A percentile compares a stretch with the other conserved stretches of the same genome.
Evolutionary conservation across 1,140 invertebrate species (phyloP).

Genomic region (Drosophila pseudoananassae): DNA sequence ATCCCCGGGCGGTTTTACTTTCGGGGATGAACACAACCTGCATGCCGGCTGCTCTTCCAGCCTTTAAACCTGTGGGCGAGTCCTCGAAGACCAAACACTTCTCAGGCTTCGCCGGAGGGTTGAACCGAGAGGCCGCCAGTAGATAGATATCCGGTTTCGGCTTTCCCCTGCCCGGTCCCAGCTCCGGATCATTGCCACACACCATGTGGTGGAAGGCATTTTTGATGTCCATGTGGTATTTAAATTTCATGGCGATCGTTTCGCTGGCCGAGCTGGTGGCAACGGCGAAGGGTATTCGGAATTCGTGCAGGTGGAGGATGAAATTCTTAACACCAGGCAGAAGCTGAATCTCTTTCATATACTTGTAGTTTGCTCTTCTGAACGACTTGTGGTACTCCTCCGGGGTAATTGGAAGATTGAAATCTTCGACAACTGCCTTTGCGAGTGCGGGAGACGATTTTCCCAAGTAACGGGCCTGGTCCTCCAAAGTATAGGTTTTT

Average conservation of each 20-base stretch:
- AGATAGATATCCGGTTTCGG: conserved; percentile 96
- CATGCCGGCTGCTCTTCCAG: conserved; percentile 92
- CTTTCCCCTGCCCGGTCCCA: conserved; percentile 88
- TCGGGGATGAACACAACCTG: conserved; percentile 95
- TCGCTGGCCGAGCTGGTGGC: conserved; percentile 92
- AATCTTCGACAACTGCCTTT: neutral
- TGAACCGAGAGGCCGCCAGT: conserved; percentile 92
- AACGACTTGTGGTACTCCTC: neutral
- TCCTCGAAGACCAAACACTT: conserved; percentile 97
- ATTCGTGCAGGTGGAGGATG: conserved; percentile 91
- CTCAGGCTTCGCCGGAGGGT: conserved; percentile 88
- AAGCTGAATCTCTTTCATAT: conserved; percentile 9
- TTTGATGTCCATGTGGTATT: conserved; percentile 89
- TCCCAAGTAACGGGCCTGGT: conserved; percentile 32
- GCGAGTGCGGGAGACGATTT: neutral
- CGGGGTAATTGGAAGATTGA: conserved; percentile 19
- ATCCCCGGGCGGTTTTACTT: conserved; percentile 72
- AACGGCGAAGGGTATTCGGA: conserved; percentile 92
- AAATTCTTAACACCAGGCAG: conserved; percentile 90
- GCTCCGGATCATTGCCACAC: conserved; percentile 93
- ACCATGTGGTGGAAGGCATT: conserved; percentile 92
- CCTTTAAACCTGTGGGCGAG: conserved; percentile 93
- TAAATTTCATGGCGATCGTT: conserved; percentile 89
- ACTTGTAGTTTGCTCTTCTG: neutral
- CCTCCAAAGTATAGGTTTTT: conserved; percentile 9